Percentiles rank a stretch among this genome's conserved stretches.
phyloP scores from a whole-genome alignment of 37 sponge, comb jelly and placozoan genomes.

The Tethya wilhelma region DNA sequence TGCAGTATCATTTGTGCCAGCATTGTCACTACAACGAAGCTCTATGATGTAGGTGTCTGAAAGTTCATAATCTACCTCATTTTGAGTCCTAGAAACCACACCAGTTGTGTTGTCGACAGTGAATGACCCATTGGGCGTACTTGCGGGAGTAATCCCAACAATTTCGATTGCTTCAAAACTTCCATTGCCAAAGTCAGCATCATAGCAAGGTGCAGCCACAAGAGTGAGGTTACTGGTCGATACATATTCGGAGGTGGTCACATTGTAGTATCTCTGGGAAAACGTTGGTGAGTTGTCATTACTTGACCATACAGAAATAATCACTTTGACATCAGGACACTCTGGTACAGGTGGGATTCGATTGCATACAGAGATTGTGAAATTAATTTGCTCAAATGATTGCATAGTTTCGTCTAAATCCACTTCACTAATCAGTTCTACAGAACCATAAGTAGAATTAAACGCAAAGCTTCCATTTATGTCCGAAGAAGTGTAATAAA shows the following conservation, averaged over 20 bases:
- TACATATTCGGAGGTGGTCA: not conserved
- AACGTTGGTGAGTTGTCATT: conserved; percentile 11
- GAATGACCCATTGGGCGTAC: not conserved
- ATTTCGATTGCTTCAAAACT: conserved; percentile 9
- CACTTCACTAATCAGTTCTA: not conserved
- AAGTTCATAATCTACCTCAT: conserved; percentile 21
- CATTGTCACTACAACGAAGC: conserved; percentile 2
- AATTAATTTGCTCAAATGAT: not conserved
- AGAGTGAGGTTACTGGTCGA: not conserved
- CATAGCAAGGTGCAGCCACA: not conserved
- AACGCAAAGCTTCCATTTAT: not conserved
- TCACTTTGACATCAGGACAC: not conserved
- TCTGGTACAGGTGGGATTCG: not conserved
- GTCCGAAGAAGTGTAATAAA: not conserved
- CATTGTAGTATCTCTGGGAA: not conserved
- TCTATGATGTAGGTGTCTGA: not conserved
- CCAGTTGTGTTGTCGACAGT: not conserved
- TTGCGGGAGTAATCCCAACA: too few species aligned
- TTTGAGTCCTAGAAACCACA: not conserved
- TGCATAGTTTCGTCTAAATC: not conserved
- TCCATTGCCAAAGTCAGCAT: not conserved
- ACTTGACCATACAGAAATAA: not conserved
- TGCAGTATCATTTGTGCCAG: not conserved
- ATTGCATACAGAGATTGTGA: not conserved
- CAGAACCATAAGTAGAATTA: not conserved